phyloP scores from a whole-genome alignment of 1,140 invertebrate species.

The Acarapis woodi region DNA sequence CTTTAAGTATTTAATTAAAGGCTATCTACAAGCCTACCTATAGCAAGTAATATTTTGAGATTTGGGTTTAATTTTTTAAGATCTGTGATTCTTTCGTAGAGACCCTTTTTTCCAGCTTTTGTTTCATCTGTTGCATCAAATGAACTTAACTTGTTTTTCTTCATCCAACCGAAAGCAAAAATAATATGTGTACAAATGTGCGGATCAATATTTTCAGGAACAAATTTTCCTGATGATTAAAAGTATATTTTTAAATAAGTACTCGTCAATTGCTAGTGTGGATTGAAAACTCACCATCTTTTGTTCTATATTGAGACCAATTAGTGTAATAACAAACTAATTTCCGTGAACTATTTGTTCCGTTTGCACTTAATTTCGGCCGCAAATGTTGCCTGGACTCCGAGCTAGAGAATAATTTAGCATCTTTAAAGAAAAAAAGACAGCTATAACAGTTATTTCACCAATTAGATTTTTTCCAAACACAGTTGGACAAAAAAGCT shows the following conservation, averaged over 20 bases:
- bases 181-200: constrained; percentile 83
- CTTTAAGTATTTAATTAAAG: neutral
- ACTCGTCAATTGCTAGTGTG: no score
- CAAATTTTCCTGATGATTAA: no score
- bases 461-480: no score
- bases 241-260: no score
- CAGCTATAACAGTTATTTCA: no score
- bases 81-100: constrained; percentile 51
- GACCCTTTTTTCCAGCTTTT: constrained; percentile 58
- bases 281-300: constrained; percentile 75
- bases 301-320: constrained; percentile 82
- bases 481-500: no score
- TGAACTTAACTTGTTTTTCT: constrained; percentile 65
- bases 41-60: constrained; percentile 54
- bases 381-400: no score
- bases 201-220: constrained; percentile 76
- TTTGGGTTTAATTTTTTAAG: constrained; percentile 66
- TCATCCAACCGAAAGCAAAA: constrained; percentile 85
- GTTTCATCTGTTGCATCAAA: constrained; percentile 76
- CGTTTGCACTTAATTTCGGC: no score
- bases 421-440: no score
- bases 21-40: constrained; percentile 30
- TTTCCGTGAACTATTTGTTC: no score
- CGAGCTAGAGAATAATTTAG: no score
- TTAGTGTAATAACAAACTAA: constrained; percentile 18